Conservation (phyloP, 2,888 invertebrate genomes). For the Carterocephalus palaemon region DNA sequence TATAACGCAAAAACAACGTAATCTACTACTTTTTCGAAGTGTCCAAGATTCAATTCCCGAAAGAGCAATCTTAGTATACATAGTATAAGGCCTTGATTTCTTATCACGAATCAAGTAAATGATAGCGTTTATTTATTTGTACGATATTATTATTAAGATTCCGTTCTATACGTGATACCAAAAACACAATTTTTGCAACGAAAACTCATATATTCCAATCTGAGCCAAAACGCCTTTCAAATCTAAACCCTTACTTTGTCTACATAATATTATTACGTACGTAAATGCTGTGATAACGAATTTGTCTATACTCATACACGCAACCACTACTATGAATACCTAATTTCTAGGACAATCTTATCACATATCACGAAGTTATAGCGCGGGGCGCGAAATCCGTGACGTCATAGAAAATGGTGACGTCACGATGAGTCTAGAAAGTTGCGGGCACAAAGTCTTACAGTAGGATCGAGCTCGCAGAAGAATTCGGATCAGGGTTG, state of each 20-base stretch:
- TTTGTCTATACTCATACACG: constrained; percentile 24
- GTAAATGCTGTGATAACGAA: constrained; percentile 33
- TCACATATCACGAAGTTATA: constrained; percentile 17
- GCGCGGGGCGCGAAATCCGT: constrained; percentile 8
- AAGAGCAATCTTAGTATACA: too few species aligned
- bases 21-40: too few species aligned
- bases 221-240: constrained; percentile 44
- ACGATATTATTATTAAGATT: too few species aligned
- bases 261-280: constrained; percentile 37
- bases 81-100: too few species aligned
- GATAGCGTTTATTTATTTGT: too few species aligned
- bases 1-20: too few species aligned
- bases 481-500: constrained; percentile 1
- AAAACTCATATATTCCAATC: too few species aligned
- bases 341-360: constrained; percentile 11
- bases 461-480: constrained; percentile 1
- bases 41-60: too few species aligned
- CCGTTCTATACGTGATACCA: too few species aligned
- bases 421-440: constrained; percentile 11
- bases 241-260: constrained; percentile 38
- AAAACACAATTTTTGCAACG: too few species aligned
- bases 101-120: too few species aligned
- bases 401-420: constrained; percentile 16
- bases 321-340: background rate
- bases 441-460: constrained; percentile 3